A percentile compares a stretch with the other conserved stretches of the same genome.
phyloP scores from a whole-genome alignment of 2,888 invertebrate genomes.

The Tipula vernalis region DNA sequence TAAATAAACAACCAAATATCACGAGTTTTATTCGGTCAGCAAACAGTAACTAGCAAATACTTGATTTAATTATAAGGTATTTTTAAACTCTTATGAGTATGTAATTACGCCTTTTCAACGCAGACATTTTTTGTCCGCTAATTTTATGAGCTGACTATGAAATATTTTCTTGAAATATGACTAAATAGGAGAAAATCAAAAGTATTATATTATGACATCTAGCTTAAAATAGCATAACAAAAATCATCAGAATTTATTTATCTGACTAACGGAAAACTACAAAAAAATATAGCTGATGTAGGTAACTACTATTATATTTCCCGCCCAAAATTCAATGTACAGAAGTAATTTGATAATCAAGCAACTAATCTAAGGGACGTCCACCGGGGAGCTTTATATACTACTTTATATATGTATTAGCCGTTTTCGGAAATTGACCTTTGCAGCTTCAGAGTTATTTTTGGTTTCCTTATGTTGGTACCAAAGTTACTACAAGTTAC shows the following conservation, averaged over 20 bases:
- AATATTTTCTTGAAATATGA: background rate
- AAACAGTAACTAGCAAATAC: background rate
- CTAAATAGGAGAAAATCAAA: background rate
- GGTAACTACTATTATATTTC: too few relatives aligned
- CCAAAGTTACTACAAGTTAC: too few relatives aligned
- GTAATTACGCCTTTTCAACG: background rate
- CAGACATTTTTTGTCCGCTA: background rate
- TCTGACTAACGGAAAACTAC: too few relatives aligned
- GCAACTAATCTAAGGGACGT: too few relatives aligned
- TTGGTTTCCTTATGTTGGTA: too few relatives aligned
- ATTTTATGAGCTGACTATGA: background rate
- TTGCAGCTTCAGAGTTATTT: too few relatives aligned
- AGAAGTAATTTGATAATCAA: too few relatives aligned
- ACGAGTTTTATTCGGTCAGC: background rate
- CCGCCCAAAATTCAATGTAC: too few relatives aligned
- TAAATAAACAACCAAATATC: background rate
- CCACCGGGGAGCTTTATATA: too few relatives aligned
- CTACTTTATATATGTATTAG: too few relatives aligned
- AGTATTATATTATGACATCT: background rate
- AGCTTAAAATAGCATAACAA: background rate
- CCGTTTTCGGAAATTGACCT: too few relatives aligned
- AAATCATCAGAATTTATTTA: background rate
- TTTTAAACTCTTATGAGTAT: background rate
- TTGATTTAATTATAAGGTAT: background rate
- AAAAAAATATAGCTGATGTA: too few relatives aligned